phyloP scores from a whole-genome alignment of 2,113 vertebrate genomes.

The Oenanthe oenanthe region DNA sequence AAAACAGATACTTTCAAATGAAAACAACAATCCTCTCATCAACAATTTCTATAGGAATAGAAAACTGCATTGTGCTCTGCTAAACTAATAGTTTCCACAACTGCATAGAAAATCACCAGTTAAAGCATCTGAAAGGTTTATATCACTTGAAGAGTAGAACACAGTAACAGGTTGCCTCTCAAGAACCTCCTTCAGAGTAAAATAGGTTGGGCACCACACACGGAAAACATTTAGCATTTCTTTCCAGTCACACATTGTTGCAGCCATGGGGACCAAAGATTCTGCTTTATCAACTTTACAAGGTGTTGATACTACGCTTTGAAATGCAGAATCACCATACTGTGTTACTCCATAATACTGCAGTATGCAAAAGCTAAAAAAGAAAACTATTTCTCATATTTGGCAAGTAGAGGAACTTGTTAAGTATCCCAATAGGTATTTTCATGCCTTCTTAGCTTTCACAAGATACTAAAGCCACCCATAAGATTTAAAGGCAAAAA shows the following conservation, averaged over 20 bases:
- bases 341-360: not conserved
- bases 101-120: not conserved
- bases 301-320: not conserved
- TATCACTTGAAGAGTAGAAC: not conserved
- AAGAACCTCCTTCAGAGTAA: not conserved
- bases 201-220: not conserved
- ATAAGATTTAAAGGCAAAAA: not conserved
- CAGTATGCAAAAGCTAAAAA: not conserved
- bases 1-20: not conserved
- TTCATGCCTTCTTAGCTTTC: not conserved
- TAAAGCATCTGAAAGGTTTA: not conserved
- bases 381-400: not conserved
- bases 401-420: not conserved
- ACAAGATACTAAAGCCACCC: not conserved
- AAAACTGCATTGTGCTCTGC: not conserved
- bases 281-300: not conserved
- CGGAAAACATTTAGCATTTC: not conserved
- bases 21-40: not conserved
- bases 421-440: not conserved
- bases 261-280: not conserved
- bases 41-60: not conserved
- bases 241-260: not conserved
- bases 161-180: not conserved
- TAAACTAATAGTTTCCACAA: not conserved
- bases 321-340: not conserved